Evolutionary conservation across 2,113 vertebrate species (phyloP).

Genomic region (Chlamydotis undulata): DNA sequence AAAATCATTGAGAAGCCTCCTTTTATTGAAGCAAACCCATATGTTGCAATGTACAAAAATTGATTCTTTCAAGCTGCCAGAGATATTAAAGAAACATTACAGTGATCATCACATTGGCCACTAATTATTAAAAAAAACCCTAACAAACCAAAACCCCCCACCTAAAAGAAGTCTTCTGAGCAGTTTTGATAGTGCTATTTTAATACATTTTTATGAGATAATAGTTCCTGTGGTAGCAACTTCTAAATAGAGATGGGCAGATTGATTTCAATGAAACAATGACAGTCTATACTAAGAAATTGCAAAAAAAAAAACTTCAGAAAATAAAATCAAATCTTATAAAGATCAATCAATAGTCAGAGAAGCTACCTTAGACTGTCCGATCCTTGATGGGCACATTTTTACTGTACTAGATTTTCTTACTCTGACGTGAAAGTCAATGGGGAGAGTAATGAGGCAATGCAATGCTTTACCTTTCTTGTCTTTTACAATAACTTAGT

Average conservation of each 20-base stretch:
- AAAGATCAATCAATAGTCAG: neutral
- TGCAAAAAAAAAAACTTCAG: neutral
- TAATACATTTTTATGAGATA: neutral
- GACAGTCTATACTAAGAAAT: neutral
- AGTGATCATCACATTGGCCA: neutral
- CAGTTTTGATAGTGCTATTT: neutral
- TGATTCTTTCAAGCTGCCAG: slow-evolving; percentile 11
- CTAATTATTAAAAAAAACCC: neutral
- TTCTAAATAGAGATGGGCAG: neutral
- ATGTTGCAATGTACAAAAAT: neutral
- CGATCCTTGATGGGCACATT: neutral
- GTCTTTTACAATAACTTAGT: slow-evolving; percentile 47
- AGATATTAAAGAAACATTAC: neutral
- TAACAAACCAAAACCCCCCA: neutral
- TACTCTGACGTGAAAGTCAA: slow-evolving; percentile 5
- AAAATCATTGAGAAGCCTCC: neutral
- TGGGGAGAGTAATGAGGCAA: slow-evolving; percentile 31
- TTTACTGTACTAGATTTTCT: slow-evolving; percentile 1
- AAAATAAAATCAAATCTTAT: neutral
- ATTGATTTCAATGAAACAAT: neutral
- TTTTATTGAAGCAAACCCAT: neutral
- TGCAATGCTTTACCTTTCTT: slow-evolving; percentile 1
- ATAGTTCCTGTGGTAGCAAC: neutral
- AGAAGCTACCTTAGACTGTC: neutral
- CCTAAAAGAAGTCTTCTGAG: neutral